Evolutionary conservation across 2,888 invertebrate genomes (phyloP).

Genomic region (Sipha maydis): DNA sequence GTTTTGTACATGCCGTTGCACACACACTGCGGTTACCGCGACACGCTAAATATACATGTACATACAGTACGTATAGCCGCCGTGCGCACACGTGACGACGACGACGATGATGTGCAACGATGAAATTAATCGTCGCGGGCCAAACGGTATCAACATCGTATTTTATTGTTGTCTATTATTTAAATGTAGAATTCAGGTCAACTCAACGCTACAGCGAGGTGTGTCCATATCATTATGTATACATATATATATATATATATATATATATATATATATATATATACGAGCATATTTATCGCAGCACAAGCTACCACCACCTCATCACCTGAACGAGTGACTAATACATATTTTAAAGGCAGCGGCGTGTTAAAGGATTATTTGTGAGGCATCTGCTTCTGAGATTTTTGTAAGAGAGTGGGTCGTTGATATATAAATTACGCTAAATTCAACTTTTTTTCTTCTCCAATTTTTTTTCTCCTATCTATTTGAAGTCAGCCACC

Average conservation of each 20-base stretch:
- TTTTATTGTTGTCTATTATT: background rate
- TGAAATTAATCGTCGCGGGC: background rate
- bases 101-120: background rate
- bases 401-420: too few relatives aligned
- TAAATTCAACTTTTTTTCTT: too few relatives aligned
- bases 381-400: too few relatives aligned
- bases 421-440: too few relatives aligned
- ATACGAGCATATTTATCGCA: background rate
- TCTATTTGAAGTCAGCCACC: too few relatives aligned
- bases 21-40: background rate
- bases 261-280: too few relatives aligned
- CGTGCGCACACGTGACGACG: background rate
- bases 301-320: background rate
- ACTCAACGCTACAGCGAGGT: background rate
- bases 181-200: background rate
- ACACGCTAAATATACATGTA: background rate
- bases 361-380: too few relatives aligned
- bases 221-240: too few relatives aligned
- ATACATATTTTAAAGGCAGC: too few relatives aligned
- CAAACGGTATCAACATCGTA: background rate
- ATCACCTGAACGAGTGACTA: too few relatives aligned
- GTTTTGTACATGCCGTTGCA: background rate
- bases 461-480: too few relatives aligned
- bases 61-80: background rate
- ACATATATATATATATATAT: too few relatives aligned